These are phyloP conservation scores for Hyposoter dolosus DNA, from an alignment of 2,888 invertebrate genomes.

Conservation along the genomic window DNA sequence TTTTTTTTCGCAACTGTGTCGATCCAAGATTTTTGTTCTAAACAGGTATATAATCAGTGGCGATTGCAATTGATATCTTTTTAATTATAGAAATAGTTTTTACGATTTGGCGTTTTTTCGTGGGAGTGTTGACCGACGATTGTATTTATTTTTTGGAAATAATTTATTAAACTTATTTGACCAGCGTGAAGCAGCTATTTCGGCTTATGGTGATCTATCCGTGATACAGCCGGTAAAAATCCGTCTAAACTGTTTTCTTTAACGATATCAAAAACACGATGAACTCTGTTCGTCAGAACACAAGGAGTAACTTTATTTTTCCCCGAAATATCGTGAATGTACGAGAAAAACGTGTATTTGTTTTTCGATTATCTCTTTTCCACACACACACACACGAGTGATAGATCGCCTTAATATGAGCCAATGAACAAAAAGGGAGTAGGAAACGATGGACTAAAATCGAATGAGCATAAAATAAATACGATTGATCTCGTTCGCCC, in stretches of 20 bases:
- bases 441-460: not conserved
- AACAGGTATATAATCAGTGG: not conserved
- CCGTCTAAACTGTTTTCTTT: no score
- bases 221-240: no score
- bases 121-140: not conserved
- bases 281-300: no score
- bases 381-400: no score
- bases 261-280: no score
- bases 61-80: not conserved
- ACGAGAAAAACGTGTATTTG: not conserved
- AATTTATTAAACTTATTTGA: no score
- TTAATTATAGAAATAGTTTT: conserved; percentile 3
- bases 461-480: not conserved
- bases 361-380: no score
- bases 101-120: not conserved
- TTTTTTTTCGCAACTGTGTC: not conserved
- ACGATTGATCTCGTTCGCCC: not conserved
- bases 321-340: no score
- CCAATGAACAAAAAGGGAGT: not conserved
- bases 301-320: no score
- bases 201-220: no score
- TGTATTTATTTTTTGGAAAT: not conserved
- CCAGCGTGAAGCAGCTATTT: no score
- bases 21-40: not conserved
- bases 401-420: no score